A percentile compares a stretch with the other conserved stretches of the same genome.
Evolutionary conservation across 2,888 invertebrate species (phyloP).

Genomic region (Tipula vernalis): DNA sequence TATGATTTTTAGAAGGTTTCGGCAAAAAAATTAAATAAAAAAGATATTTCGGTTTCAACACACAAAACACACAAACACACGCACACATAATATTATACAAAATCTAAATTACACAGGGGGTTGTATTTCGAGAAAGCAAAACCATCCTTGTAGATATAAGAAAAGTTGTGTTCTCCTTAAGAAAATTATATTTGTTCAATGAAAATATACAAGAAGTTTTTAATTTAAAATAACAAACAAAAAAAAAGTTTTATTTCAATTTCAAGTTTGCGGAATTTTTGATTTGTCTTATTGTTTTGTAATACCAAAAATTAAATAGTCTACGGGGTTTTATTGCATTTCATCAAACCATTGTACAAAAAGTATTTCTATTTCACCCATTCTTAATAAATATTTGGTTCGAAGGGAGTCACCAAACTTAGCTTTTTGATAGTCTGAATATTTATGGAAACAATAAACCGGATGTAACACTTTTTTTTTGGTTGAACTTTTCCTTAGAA

Average conservation of each 20-base stretch:
- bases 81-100: background rate
- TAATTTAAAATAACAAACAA: background rate
- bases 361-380: background rate
- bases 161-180: background rate
- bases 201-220: background rate
- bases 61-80: background rate
- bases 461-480: background rate
- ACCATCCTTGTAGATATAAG: background rate
- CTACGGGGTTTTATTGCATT: background rate
- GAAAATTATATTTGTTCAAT: conserved; percentile 4
- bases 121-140: background rate
- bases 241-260: background rate
- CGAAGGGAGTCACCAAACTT: background rate
- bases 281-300: background rate
- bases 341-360: background rate
- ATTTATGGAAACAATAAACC: background rate
- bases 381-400: background rate
- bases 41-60: background rate
- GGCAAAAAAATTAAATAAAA: background rate
- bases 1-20: background rate
- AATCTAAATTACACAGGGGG: background rate
- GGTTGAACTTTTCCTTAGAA: too few relatives aligned
- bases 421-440: background rate
- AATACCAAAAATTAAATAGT: background rate
- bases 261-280: background rate